phyloP scores from a whole-genome alignment of 2,888 invertebrate genomes.

The Torymus texanus region DNA sequence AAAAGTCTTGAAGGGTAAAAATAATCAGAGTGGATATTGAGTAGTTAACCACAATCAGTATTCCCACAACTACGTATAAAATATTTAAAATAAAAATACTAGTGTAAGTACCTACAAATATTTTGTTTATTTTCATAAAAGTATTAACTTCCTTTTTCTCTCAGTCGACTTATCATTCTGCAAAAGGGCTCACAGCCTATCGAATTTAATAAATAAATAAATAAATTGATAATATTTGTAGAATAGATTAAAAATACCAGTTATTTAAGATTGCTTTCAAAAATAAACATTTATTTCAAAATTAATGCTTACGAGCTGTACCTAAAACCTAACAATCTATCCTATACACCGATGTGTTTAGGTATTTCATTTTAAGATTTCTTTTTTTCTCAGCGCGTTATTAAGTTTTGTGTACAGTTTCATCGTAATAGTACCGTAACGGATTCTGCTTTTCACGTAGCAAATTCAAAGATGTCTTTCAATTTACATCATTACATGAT shows the following conservation, averaged over 20 bases:
- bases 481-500: constrained; percentile 67
- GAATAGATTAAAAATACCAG: constrained; percentile 57
- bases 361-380: constrained; percentile 64
- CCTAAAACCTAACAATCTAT: constrained; percentile 71
- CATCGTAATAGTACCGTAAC: constrained; percentile 63
- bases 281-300: constrained; percentile 75
- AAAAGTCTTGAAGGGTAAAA: not conserved
- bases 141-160: constrained; percentile 39
- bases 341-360: constrained; percentile 70
- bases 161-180: constrained; percentile 38
- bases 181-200: constrained; percentile 56
- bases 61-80: not conserved
- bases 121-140: constrained; percentile 53
- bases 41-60: constrained; percentile 2
- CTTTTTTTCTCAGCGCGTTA: constrained; percentile 53
- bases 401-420: constrained; percentile 54
- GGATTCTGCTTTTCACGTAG: constrained; percentile 60
- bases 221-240: constrained; percentile 53
- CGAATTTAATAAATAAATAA: constrained; percentile 55
- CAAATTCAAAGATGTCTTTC: constrained; percentile 59
- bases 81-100: constrained; percentile 37
- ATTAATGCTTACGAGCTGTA: constrained; percentile 74
- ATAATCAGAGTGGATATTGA: not conserved
- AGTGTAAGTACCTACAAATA: constrained; percentile 44
- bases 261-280: constrained; percentile 71